Percentiles rank a stretch among this genome's conserved stretches.
phyloP scores from a whole-genome alignment of 2,888 invertebrate genomes.

The Catocala sponsa region DNA sequence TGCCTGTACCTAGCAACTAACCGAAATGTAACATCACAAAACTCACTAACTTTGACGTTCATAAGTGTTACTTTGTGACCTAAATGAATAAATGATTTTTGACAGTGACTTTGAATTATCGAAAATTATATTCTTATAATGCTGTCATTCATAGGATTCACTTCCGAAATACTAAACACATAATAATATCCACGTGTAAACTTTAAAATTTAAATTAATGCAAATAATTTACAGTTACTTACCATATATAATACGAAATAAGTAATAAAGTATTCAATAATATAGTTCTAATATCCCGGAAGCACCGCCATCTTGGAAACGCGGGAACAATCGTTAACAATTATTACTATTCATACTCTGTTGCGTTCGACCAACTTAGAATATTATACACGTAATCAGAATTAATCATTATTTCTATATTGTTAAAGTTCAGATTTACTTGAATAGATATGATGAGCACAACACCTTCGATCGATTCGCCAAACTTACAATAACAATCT shows the following conservation, averaged over 20 bases:
- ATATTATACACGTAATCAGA: constrained; percentile 17
- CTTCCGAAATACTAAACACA: neutral
- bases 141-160: too few relatives aligned
- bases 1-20: too few relatives aligned
- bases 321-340: constrained; percentile 52
- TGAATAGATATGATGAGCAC: constrained; percentile 36
- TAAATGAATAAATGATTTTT: too few relatives aligned
- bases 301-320: constrained; percentile 46
- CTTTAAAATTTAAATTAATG: constrained; percentile 18
- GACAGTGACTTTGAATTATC: too few relatives aligned
- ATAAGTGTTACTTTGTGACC: too few relatives aligned
- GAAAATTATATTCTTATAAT: too few relatives aligned
- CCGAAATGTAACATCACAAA: too few relatives aligned
- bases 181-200: neutral
- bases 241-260: constrained; percentile 42
- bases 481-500: constrained; percentile 16
- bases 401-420: constrained; percentile 10
- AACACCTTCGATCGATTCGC: constrained; percentile 33
- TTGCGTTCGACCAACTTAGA: constrained; percentile 39
- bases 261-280: constrained; percentile 47
- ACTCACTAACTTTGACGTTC: too few relatives aligned
- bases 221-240: constrained; percentile 39
- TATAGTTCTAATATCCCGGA: constrained; percentile 54
- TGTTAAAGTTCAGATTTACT: constrained; percentile 26
- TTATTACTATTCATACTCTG: constrained; percentile 52